Conservation (phyloP, 2,888 invertebrate genomes). For the Salticus scenicus region DNA sequence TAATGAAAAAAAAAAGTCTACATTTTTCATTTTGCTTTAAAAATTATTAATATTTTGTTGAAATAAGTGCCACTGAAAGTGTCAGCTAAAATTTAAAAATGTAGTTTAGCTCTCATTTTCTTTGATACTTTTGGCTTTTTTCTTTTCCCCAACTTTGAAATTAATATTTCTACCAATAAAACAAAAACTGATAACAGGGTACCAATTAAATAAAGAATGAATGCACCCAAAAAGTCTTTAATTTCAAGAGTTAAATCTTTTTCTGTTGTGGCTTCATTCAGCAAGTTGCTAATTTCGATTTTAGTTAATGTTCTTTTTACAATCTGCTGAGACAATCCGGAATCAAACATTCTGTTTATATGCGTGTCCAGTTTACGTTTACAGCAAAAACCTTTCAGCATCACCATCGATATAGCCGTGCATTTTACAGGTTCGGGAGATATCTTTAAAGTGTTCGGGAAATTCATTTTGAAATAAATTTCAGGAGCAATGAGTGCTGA, state of each 20-base stretch:
- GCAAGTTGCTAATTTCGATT: neutral
- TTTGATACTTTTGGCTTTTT: too few relatives aligned
- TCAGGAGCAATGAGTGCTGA: neutral
- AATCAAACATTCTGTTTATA: neutral
- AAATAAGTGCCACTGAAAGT: too few relatives aligned
- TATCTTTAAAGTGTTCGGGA: neutral
- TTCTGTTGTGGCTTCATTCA: neutral
- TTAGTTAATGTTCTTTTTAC: neutral
- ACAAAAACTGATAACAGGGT: neutral
- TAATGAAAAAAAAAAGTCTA: too few relatives aligned
- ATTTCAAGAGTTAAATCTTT: neutral
- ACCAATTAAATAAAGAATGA: neutral
- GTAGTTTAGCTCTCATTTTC: too few relatives aligned
- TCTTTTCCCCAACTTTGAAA: neutral
- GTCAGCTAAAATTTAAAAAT: too few relatives aligned
- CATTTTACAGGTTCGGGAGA: neutral
- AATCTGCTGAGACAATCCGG: neutral
- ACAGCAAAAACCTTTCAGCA: neutral
- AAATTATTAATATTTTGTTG: too few relatives aligned
- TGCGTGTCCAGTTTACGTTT: neutral
- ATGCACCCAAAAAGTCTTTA: neutral
- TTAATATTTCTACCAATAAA: neutral
- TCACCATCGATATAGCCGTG: neutral
- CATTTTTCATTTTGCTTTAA: too few relatives aligned
- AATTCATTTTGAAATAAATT: neutral